Evolutionary conservation across 2,113 vertebrate genomes (phyloP).

Genomic region (Daboia siamensis): DNA sequence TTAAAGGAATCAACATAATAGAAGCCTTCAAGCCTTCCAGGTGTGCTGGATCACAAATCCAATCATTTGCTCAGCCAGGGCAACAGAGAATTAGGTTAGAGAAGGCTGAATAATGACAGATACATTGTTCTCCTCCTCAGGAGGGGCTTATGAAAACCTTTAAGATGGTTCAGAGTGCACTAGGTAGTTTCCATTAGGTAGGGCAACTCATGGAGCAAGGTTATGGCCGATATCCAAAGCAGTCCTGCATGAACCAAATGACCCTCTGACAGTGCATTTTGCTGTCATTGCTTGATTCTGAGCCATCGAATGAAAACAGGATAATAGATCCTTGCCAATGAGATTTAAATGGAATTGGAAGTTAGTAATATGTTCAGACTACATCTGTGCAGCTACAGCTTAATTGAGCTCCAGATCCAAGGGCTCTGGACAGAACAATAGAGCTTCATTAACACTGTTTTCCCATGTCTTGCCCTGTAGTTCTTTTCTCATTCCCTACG

Average conservation of each 20-base stretch:
- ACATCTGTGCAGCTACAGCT: background rate
- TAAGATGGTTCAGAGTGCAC: background rate
- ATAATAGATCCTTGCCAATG: background rate
- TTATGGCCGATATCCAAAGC: background rate
- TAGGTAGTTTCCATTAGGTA: background rate
- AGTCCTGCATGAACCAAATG: background rate
- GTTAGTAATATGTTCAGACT: background rate
- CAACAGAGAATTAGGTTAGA: background rate
- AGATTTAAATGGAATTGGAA: slow-evolving; percentile 1
- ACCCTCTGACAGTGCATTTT: background rate
- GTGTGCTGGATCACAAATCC: background rate
- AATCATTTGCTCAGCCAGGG: background rate
- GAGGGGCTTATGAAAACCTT: background rate
- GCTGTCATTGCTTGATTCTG: background rate
- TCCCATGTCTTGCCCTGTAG: background rate
- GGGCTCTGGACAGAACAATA: background rate
- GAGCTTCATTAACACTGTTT: slow-evolving; percentile 4
- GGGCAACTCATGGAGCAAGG: background rate
- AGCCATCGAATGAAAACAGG: background rate
- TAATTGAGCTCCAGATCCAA: background rate
- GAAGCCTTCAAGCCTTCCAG: background rate
- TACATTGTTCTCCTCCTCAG: background rate
- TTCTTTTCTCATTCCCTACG: background rate
- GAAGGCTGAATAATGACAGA: background rate
- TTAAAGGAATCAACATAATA: background rate